Base-by-base conservation (phyloP, 2,113 vertebrate genomes). In the Sebastes schlegelii region DNA sequence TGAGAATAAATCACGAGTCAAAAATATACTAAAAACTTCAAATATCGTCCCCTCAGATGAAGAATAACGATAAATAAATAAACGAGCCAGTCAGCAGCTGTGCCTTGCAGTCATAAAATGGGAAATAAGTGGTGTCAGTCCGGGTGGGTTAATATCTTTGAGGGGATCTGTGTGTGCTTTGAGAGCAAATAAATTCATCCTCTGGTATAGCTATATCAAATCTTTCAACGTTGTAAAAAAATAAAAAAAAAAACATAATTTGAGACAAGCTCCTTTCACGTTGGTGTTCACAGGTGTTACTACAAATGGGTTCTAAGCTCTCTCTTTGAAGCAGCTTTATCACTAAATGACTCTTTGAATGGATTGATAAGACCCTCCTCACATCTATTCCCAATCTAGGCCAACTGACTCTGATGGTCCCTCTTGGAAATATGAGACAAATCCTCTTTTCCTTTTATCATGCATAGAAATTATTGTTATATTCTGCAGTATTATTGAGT, bases 151-250 rank as follows among this genome's bases (percentile, higher is more conserved):
- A 10, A 64, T 26, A 46, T 83, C 19, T 61, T 45, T 23, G 67
- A 73, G 6, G 46, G 10, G 64, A 79, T 77, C 52, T 43, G 34
- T 51, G 43, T 51, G 63, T 42, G 54, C 58, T 76, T 57, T 52
- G 26, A 82, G 26, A 57, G 26, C 9, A 60, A 9, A 71, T 80
- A 1, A 62, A 85, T 58, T 21, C 61, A 58, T 78, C 14, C 11
- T 66, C 21, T 67, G 64, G 8, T 60, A 19, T 8, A 34, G 26
- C 26, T 34, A 69, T 43, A 63, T 64, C 46, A 83, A 83, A 71
- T 67, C 48, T 12, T 23, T 68, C 12, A 75, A 43, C 13, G 5
- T 1, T 17, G 13, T 26, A 51, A 13, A 63, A 21, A 21, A n/a
- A 67, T n/a, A 12, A 13, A 61, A 43, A 2, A 43, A 2, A 34